Conservation (phyloP, 2,797 vertebrate species). For the Epinephelus coioides region DNA sequence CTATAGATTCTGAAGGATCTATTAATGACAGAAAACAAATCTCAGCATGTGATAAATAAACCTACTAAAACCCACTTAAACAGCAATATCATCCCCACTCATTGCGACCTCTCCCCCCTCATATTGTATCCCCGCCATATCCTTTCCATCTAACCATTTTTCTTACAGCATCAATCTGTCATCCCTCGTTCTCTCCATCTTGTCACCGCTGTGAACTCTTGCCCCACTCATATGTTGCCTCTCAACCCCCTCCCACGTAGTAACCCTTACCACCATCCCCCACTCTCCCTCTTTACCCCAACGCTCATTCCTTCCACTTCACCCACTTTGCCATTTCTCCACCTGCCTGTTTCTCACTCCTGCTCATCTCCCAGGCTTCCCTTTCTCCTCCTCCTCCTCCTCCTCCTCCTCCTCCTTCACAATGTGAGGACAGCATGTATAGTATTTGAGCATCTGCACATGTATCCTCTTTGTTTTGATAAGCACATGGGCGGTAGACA, state of each 20-base stretch:
- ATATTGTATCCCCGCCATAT: conserved; percentile 11
- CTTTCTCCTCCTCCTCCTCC: conserved; percentile 4
- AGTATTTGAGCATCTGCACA: conserved; percentile 41
- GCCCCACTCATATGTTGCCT: conserved; percentile 78
- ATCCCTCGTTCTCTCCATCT: conserved; percentile 59
- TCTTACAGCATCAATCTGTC: conserved; percentile 66
- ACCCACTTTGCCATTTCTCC: conserved; percentile 78
- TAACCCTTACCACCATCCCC: conserved; percentile 70
- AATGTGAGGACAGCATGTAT: conserved; percentile 26
- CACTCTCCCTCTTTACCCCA: conserved; percentile 60
- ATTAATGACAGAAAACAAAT: neutral
- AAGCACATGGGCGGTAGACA: conserved; percentile 42
- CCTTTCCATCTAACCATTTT: conserved; percentile 34
- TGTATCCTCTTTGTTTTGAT: conserved; percentile 54
- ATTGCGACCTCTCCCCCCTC: conserved; percentile 1
- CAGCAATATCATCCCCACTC: neutral
- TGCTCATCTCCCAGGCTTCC: conserved; percentile 35
- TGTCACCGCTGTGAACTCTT: conserved; percentile 76
- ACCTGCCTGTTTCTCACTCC: conserved; percentile 79
- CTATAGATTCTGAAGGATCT: neutral
- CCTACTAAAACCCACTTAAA: no score
- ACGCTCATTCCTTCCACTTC: conserved; percentile 84
- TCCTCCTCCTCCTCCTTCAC: conserved; percentile 27
- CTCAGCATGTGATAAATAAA: neutral
- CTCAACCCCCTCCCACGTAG: conserved; percentile 65